These are phyloP conservation scores for Rhinolophus ferrumequinum DNA, from an alignment of 2,113 vertebrate species.

Conservation along the genomic window DNA sequence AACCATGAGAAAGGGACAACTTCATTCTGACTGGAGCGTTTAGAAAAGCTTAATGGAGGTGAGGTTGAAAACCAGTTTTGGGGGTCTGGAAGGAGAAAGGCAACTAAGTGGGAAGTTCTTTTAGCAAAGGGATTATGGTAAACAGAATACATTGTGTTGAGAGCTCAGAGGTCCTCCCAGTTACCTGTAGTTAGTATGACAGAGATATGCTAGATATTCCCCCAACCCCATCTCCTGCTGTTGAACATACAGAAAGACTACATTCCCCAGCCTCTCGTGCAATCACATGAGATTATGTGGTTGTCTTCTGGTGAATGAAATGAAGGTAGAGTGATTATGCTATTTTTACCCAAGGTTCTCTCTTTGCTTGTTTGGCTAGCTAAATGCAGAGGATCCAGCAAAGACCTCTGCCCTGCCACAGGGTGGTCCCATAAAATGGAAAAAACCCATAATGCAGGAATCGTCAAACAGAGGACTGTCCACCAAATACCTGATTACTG, in stretches of 20 bases:
- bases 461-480: background rate
- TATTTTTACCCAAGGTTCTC: background rate
- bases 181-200: background rate
- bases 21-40: background rate
- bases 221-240: background rate
- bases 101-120: background rate
- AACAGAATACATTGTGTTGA: background rate
- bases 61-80: slow-evolving; percentile 1
- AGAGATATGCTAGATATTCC: background rate
- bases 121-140: background rate
- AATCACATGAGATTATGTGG: background rate
- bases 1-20: background rate
- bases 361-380: background rate
- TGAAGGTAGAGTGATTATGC: background rate
- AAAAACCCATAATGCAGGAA: background rate
- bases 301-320: background rate
- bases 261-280: background rate
- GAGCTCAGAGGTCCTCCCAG: background rate
- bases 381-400: background rate
- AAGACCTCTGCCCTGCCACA: background rate
- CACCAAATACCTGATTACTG: background rate
- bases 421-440: background rate
- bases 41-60: background rate
- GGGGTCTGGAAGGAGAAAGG: background rate
- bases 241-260: background rate